Evolutionary conservation across 2,888 invertebrate species (phyloP).

Genomic region (Ochropleura leucogaster): DNA sequence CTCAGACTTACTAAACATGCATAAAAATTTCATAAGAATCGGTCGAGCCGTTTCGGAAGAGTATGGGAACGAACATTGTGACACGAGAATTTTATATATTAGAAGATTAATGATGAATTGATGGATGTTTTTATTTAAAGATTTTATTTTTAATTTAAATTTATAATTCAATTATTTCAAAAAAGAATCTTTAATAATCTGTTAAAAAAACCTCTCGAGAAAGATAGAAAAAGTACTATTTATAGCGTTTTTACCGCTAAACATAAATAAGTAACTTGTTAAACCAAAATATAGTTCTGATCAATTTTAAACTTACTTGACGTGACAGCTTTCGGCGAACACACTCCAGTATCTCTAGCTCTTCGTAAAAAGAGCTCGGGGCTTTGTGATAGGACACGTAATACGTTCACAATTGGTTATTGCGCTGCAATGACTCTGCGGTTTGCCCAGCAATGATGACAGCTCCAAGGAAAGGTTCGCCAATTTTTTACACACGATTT

Average conservation of each 20-base stretch:
- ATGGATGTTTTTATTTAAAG: no score
- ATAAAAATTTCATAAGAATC: no score
- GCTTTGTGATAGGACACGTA: constrained; percentile 89
- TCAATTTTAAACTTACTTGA: not conserved
- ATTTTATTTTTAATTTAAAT: no score
- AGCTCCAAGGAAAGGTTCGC: constrained; percentile 78
- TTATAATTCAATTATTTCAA: no score
- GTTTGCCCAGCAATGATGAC: constrained; percentile 81
- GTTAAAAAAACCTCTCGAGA: not conserved
- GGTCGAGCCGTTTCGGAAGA: no score
- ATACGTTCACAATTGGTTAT: constrained; percentile 91
- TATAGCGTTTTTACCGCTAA: not conserved
- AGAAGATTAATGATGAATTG: no score
- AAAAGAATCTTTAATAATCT: no score
- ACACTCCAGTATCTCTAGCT: constrained; percentile 69
- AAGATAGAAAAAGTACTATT: not conserved
- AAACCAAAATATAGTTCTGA: no score
- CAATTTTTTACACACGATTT: constrained; percentile 66
- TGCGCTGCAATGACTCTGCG: constrained; percentile 90
- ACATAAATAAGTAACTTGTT: no score
- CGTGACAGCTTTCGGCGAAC: not conserved
- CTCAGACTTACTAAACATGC: no score
- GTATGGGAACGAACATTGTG: no score
- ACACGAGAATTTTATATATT: no score
- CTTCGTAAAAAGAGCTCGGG: constrained; percentile 77